Conservation (phyloP, 2,113 vertebrate species). For the Gymnorhina tibicen region DNA sequence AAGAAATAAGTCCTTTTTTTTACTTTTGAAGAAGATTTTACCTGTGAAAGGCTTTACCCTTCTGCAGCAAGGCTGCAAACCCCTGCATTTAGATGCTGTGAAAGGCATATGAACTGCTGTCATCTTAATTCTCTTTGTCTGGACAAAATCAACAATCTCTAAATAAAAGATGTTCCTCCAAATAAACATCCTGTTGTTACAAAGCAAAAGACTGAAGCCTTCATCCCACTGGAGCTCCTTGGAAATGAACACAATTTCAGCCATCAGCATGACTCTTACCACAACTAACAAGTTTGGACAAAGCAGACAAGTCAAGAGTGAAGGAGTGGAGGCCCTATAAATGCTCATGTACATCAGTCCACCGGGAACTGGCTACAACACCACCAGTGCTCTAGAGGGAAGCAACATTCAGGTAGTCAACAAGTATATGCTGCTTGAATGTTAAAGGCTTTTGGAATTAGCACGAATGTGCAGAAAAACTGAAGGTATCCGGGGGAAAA, state of each 20-base stretch:
- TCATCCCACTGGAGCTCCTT: background rate
- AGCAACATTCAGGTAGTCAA: background rate
- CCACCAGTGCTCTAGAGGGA: background rate
- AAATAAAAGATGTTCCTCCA: background rate
- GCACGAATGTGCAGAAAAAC: background rate
- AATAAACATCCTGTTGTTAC: too few species aligned
- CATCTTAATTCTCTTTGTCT: background rate
- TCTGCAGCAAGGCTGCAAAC: background rate
- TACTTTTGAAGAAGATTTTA: background rate
- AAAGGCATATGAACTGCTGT: background rate
- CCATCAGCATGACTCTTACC: background rate
- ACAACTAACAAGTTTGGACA: background rate
- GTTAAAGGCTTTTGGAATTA: background rate
- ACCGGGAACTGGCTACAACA: fast-evolving
- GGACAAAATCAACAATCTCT: background rate
- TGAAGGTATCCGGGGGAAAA: background rate
- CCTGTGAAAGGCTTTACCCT: background rate
- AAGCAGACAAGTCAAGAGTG: background rate
- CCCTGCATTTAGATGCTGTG: background rate
- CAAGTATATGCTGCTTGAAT: background rate
- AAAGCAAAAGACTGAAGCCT: background rate
- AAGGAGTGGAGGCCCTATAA: background rate
- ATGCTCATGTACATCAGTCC: background rate
- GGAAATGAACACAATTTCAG: background rate
- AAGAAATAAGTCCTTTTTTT: background rate